Evolutionary conservation across 1,140 invertebrate genomes (phyloP).

Genomic region (Chymomyza costata): DNA sequence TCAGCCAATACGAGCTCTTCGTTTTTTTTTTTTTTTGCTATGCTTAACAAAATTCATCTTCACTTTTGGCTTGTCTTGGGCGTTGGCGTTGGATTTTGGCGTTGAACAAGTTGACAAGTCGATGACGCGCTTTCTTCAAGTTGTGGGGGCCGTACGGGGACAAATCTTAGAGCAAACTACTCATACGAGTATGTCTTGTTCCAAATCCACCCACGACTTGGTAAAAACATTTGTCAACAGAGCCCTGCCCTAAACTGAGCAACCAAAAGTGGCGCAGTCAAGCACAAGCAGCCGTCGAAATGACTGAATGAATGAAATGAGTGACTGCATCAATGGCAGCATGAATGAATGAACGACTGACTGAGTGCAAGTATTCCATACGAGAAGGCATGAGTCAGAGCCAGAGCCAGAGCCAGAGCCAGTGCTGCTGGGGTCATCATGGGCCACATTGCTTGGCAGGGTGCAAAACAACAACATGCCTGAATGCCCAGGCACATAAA

Average conservation of each 20-base stretch:
- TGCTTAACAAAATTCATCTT: slow-evolving; percentile 6
- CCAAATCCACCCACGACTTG: too few relatives aligned
- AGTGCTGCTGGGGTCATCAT: too few relatives aligned
- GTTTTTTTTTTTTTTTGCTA: slow-evolving; percentile 30
- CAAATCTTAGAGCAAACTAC: too few relatives aligned
- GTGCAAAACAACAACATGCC: neutral
- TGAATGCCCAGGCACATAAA: slow-evolving; percentile 9
- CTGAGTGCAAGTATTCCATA: slow-evolving; percentile 22
- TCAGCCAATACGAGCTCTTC: neutral
- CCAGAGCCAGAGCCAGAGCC: too few relatives aligned
- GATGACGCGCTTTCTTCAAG: slow-evolving; percentile 39
- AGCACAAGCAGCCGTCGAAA: slow-evolving; percentile 56
- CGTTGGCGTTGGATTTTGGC: slow-evolving; percentile 1
- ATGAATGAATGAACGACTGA: slow-evolving; percentile 41
- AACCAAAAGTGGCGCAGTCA: slow-evolving; percentile 53
- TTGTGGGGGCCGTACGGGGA: too few relatives aligned
- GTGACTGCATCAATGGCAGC: neutral
- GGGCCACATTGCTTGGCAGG: neutral
- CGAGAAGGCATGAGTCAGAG: too few relatives aligned
- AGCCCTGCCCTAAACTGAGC: slow-evolving; percentile 65
- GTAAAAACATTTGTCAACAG: slow-evolving; percentile 59
- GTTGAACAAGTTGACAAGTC: slow-evolving; percentile 43
- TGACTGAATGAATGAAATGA: slow-evolving; percentile 1
- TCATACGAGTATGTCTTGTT: too few relatives aligned
- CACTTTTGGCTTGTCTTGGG: slow-evolving; percentile 1